phyloP scores from a whole-genome alignment of 2,888 invertebrate species.

The Eristalinus aeneus region DNA sequence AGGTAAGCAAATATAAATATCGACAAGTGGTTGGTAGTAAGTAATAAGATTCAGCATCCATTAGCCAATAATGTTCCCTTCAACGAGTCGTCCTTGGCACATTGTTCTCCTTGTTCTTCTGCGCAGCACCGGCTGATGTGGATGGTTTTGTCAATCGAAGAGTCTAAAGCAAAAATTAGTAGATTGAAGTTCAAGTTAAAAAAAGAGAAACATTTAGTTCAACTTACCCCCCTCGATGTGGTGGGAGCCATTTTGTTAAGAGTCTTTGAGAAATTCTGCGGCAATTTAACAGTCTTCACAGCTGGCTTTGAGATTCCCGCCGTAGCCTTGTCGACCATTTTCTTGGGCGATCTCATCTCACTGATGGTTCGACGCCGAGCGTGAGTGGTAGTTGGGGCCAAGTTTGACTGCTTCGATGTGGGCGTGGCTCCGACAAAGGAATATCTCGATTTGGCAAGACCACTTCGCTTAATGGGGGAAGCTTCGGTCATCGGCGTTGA shows the following conservation, averaged over 20 bases:
- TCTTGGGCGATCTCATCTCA: constrained; percentile 59
- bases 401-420: constrained; percentile 59
- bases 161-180: constrained; percentile 5
- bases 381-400: constrained; percentile 44
- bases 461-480: constrained; percentile 68
- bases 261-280: constrained; percentile 53
- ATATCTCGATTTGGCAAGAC: constrained; percentile 66
- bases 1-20: constrained; percentile 15
- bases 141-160: constrained; percentile 44
- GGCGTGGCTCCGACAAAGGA: constrained; percentile 73
- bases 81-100: constrained; percentile 39
- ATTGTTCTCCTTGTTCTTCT: constrained; percentile 63
- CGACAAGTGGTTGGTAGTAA: background rate
- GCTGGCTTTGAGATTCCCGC: constrained; percentile 50
- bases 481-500: constrained; percentile 72
- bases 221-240: constrained; percentile 49
- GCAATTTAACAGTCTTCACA: constrained; percentile 54
- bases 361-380: constrained; percentile 48
- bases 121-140: background rate
- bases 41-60: background rate
- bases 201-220: background rate
- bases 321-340: constrained; percentile 37
- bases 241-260: constrained; percentile 55
- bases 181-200: background rate
- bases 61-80: background rate